Conservation (phyloP, 2,888 invertebrate genomes). For the Scaptomyza flava region DNA sequence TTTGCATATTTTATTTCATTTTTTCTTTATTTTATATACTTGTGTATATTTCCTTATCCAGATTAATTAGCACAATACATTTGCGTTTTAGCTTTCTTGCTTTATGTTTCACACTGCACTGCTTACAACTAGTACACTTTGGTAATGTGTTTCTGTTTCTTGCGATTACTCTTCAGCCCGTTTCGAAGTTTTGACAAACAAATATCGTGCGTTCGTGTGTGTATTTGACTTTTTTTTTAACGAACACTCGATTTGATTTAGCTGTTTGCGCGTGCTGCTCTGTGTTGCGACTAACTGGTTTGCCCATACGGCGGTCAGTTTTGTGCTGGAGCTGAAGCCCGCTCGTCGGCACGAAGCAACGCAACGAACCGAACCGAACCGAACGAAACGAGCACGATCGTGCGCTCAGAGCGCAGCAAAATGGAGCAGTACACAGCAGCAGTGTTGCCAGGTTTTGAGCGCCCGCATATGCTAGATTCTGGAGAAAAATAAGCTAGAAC, state of each 20-base stretch:
- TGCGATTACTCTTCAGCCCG: constrained; percentile 26
- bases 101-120: constrained; percentile 48
- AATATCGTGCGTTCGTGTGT: constrained; percentile 8
- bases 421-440: constrained; percentile 12
- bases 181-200: constrained; percentile 21
- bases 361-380: constrained; percentile 5
- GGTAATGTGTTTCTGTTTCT: constrained; percentile 18
- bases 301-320: constrained; percentile 68
- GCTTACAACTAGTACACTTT: constrained; percentile 45
- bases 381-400: constrained; percentile 19
- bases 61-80: constrained; percentile 38
- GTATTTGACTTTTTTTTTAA: constrained; percentile 14
- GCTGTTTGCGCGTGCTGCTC: constrained; percentile 49
- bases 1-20: constrained; percentile 62
- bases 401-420: constrained; percentile 22
- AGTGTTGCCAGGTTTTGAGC: too few relatives aligned
- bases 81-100: constrained; percentile 51
- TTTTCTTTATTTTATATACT: constrained; percentile 3
- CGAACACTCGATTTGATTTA: constrained; percentile 17
- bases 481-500: too few relatives aligned
- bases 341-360: constrained; percentile 16
- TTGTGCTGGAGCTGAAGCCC: constrained; percentile 49
- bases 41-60: constrained; percentile 44
- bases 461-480: too few relatives aligned
- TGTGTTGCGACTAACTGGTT: constrained; percentile 81